Evolutionary conservation across 2,797 vertebrate genomes (phyloP).

Genomic region (Gorsachius magnificus): DNA sequence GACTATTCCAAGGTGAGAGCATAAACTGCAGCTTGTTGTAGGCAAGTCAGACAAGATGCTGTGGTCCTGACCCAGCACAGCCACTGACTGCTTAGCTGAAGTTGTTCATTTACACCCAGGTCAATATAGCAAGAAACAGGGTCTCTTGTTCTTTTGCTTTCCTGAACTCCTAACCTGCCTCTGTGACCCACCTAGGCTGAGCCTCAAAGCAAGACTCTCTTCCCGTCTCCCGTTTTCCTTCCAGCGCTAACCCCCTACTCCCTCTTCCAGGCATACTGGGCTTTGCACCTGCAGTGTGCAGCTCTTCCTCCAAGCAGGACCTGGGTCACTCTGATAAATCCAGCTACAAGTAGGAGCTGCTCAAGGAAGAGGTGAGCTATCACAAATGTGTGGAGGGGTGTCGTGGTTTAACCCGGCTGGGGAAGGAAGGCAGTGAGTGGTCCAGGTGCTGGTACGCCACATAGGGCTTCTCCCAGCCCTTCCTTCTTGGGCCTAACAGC

Average conservation of each 20-base stretch:
- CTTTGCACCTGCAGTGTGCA: background rate
- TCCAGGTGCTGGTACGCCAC: background rate
- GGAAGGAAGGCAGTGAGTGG: background rate
- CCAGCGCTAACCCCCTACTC: background rate
- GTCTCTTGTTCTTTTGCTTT: background rate
- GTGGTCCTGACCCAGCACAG: background rate
- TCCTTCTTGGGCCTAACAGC: background rate
- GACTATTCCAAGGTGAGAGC: background rate
- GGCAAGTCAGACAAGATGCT: background rate
- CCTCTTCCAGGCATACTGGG: background rate
- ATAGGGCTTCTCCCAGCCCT: background rate
- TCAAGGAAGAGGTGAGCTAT: background rate
- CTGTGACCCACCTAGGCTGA: background rate
- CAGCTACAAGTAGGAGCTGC: background rate
- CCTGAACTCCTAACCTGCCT: background rate
- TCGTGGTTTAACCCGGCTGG: too few relatives aligned
- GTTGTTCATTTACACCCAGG: background rate
- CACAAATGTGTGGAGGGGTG: background rate
- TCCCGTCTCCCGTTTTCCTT: background rate
- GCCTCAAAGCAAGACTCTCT: background rate
- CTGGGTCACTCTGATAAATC: background rate
- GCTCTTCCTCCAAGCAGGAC: background rate
- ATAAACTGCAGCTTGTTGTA: background rate
- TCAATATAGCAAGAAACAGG: background rate
- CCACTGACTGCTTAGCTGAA: background rate